Conservation (phyloP, 1,140 invertebrate species). For the Brachionus plicatilis region DNA sequence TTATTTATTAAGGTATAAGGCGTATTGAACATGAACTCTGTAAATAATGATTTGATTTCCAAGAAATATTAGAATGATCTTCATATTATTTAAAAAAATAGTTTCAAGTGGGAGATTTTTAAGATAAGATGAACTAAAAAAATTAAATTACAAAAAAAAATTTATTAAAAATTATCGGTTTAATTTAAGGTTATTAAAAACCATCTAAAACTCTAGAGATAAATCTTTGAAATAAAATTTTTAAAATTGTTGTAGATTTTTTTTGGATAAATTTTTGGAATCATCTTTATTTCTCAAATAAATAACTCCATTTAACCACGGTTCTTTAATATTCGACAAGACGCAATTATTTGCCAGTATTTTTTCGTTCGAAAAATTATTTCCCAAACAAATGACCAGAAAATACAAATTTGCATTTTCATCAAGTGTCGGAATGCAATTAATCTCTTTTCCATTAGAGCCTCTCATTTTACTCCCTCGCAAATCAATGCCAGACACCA, state of each 20-base stretch:
- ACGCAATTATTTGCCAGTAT: background rate
- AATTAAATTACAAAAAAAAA: background rate
- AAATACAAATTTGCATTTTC: background rate
- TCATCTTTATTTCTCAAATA: slow-evolving; percentile 9
- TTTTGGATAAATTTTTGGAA: background rate
- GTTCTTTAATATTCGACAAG: background rate
- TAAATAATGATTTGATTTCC: too few species aligned
- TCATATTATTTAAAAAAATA: too few species aligned
- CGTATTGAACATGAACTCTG: too few species aligned
- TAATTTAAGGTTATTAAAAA: background rate
- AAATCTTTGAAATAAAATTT: background rate
- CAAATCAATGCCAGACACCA: background rate
- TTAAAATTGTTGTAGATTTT: slow-evolving; percentile 14
- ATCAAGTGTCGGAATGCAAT: background rate
- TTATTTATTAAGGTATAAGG: too few species aligned
- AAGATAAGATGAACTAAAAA: background rate
- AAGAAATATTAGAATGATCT: too few species aligned
- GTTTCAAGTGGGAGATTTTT: too few species aligned
- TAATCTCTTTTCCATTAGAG: background rate
- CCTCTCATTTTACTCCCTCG: background rate
- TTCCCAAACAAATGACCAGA: slow-evolving; percentile 1
- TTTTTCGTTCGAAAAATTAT: background rate
- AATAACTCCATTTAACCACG: slow-evolving; percentile 20
- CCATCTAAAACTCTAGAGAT: background rate
- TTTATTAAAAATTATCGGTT: background rate